phyloP scores from a whole-genome alignment of 2,797 vertebrate species.

The Natrix natrix region DNA sequence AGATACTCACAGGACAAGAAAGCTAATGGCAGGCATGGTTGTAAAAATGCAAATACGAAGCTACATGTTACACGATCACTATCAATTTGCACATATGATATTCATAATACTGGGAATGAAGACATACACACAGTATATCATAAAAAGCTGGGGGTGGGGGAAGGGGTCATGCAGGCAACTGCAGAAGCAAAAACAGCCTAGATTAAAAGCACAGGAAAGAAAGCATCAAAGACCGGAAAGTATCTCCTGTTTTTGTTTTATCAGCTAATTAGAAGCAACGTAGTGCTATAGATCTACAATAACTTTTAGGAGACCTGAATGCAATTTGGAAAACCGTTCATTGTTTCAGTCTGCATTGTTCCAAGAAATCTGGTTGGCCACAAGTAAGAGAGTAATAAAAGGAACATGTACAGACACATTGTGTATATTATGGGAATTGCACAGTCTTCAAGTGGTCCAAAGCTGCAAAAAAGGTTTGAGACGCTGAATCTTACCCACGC shows the following conservation, averaged over 20 bases:
- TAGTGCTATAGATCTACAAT: background rate
- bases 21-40: conserved; percentile 17
- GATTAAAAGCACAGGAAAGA: conserved; percentile 69
- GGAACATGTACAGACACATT: background rate
- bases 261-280: conserved; percentile 41
- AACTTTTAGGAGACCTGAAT: background rate
- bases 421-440: background rate
- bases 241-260: conserved; percentile 92
- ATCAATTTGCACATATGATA: conserved; percentile 33
- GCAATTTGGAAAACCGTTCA: background rate
- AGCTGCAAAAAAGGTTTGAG: background rate
- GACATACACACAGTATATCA: background rate
- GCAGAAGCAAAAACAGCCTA: conserved; percentile 50
- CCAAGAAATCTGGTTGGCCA: background rate
- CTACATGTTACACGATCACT: conserved; percentile 13
- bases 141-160: background rate
- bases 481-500: conserved; percentile 85
- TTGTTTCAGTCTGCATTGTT: background rate
- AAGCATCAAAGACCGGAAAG: conserved; percentile 79
- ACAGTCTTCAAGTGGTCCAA: conserved; percentile 20
- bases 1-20: conserved; percentile 78
- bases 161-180: conserved; percentile 52
- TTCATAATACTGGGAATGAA: conserved; percentile 10
- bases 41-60: conserved; percentile 1
- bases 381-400: background rate